phyloP scores from a whole-genome alignment of 2,888 invertebrate genomes.

The Phanerotoma sp. region DNA sequence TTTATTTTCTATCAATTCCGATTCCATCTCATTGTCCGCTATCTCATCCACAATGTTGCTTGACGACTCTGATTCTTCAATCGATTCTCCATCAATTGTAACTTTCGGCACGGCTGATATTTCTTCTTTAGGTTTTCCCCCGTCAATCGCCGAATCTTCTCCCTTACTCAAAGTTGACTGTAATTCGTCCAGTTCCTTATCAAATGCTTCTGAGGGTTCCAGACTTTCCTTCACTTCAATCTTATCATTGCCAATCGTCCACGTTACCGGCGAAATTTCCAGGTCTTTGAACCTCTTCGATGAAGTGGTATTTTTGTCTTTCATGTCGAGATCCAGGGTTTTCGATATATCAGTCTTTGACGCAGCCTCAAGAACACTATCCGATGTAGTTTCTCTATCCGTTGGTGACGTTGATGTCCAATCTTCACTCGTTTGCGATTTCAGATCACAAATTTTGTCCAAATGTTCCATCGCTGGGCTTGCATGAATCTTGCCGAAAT shows the following conservation, averaged over 20 bases:
- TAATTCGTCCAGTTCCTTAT: constrained; percentile 53
- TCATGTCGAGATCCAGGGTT: too few relatives aligned
- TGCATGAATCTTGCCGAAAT: constrained; percentile 39
- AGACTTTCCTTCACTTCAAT: constrained; percentile 52
- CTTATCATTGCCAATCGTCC: constrained; percentile 56
- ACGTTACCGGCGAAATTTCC: constrained; percentile 51
- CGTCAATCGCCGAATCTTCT: constrained; percentile 36
- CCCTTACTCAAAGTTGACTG: constrained; percentile 41
- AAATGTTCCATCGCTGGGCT: constrained; percentile 46
- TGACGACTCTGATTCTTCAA: too few relatives aligned
- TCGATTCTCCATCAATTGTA: too few relatives aligned
- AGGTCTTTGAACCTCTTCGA: constrained; percentile 48
- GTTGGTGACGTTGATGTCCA: too few relatives aligned
- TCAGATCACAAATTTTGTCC: constrained; percentile 44
- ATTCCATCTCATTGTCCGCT: constrained; percentile 48
- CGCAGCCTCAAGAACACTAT: too few relatives aligned
- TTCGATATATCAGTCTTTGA: too few relatives aligned
- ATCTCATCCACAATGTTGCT: constrained; percentile 47
- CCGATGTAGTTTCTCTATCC: too few relatives aligned
- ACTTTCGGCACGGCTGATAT: too few relatives aligned
- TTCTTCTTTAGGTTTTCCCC: too few relatives aligned
- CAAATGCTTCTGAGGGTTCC: constrained; percentile 50
- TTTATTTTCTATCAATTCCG: constrained; percentile 52
- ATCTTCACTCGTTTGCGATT: too few relatives aligned
- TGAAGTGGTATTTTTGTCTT: too few relatives aligned